Base-by-base conservation (phyloP, 2,113 vertebrate genomes). In the Hirundichthys speculiger region DNA sequence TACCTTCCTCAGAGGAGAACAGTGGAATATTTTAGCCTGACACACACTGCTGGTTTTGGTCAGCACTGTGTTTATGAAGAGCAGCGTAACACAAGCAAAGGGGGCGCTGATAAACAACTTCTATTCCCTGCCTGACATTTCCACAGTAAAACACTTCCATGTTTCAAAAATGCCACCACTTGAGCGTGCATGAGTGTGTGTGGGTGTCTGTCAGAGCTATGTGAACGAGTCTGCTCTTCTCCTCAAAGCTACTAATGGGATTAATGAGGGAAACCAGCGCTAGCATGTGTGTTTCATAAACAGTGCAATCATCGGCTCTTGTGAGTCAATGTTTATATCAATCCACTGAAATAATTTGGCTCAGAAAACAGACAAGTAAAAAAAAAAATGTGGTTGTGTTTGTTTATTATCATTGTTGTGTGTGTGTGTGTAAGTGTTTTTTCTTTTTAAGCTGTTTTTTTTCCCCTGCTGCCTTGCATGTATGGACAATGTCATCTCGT, bases 241-340 rank as follows among this genome's bases (percentile, higher is more conserved):
- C 64, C 75, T 78, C 62, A 55, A 75, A 78, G 63, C 68, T 73
- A 65, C 78, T 91, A 91, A 89, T 89, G 74, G 89, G 88, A 91
- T 89, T 91, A 91, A 91, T 91, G 89, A 88, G 83, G 74, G 76
- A 85, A 85, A 70, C 65, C 75, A 68, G 80, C 38, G 22, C 73
- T 40, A 71, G 79, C 85, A 87, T 87, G 78, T 86, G 80, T 82
- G 87, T 80, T 87, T 73, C 70, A 88, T 90, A 90, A 90, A 90
- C 89, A 87, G 53, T 75, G 85, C 76, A 90, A 89, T 90, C 87
- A 90, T 77, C 48, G 74, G 72, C 76, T 85, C 80, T 81, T 87
- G 82, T 79, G 76, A 84, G 77, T 81, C 88, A 70, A 71, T 90
- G 89, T 90, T 90, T 90, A 89, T 86, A 84, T 86, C 83, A 84